phyloP scores from a whole-genome alignment of 1,140 invertebrate genomes.

The Tyrophagus putrescentiae region DNA sequence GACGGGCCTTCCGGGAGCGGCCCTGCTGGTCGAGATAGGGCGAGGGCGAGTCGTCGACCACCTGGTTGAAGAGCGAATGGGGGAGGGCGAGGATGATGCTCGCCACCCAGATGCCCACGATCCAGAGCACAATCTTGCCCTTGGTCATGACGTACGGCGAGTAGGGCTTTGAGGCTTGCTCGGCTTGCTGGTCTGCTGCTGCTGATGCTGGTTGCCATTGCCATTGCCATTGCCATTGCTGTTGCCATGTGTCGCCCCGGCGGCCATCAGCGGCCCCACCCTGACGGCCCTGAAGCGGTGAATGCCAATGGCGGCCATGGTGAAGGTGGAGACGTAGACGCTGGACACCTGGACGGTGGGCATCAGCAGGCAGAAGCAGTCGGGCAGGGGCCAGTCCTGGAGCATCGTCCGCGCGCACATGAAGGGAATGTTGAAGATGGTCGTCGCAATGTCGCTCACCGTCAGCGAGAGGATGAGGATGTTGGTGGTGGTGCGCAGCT shows the following conservation, averaged over 20 bases:
- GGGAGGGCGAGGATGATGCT: conserved; percentile 37
- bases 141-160: conserved; percentile 54
- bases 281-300: conserved; percentile 38
- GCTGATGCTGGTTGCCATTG: conserved; percentile 31
- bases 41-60: conserved; percentile 19
- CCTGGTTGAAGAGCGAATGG: conserved; percentile 37
- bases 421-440: conserved; percentile 87
- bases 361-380: conserved; percentile 37
- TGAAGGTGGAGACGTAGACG: conserved; percentile 41
- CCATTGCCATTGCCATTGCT: conserved; percentile 38
- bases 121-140: conserved; percentile 17
- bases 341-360: conserved; percentile 34
- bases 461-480: conserved; percentile 74
- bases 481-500: conserved; percentile 84
- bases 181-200: not conserved
- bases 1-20: not conserved
- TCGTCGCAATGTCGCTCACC: conserved; percentile 78
- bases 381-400: conserved; percentile 65
- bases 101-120: conserved; percentile 37
- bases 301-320: conserved; percentile 40
- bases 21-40: not conserved
- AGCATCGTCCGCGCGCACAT: conserved; percentile 72
- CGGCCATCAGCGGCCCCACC: not conserved
- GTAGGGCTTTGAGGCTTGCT: conserved; percentile 74
- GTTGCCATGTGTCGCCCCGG: not conserved